A percentile compares a stretch with the other conserved stretches of the same genome.
phyloP scores from a whole-genome alignment of 2,797 vertebrate genomes.

The Podargus strigoides region DNA sequence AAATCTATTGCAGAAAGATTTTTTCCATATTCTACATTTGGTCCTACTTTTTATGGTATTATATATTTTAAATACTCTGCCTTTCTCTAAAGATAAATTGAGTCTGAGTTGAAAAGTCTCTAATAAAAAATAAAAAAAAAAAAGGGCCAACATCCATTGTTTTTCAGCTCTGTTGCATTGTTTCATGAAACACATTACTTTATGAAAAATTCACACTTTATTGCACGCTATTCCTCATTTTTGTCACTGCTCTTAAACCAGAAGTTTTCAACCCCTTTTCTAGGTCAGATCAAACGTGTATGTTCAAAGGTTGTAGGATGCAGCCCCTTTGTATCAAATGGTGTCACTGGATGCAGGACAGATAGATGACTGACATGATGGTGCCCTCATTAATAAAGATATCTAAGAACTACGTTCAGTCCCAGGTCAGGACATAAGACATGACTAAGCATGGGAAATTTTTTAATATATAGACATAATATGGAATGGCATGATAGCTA shows the following conservation, averaged over 20 bases:
- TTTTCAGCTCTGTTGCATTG: not conserved
- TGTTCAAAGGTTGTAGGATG: not conserved
- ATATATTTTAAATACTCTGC: not conserved
- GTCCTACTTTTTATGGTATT: not conserved
- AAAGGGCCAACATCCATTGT: not conserved
- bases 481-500: not conserved
- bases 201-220: not conserved
- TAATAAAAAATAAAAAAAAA: not conserved
- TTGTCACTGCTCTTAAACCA: not conserved
- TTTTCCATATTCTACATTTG: not conserved
- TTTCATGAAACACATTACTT: not conserved
- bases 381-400: not conserved
- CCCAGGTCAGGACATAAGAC: not conserved
- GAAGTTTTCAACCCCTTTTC: not conserved
- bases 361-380: not conserved
- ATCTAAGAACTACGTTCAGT: not conserved
- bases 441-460: not conserved
- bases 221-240: not conserved
- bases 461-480: not conserved
- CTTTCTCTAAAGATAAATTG: not conserved
- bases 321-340: not conserved
- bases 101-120: not conserved
- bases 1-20: not conserved
- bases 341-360: not conserved
- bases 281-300: not conserved